Percentiles rank a stretch among this genome's conserved stretches.
Conservation (phyloP, 1,140 invertebrate species). For the Alviniconcha marisindica region DNA sequence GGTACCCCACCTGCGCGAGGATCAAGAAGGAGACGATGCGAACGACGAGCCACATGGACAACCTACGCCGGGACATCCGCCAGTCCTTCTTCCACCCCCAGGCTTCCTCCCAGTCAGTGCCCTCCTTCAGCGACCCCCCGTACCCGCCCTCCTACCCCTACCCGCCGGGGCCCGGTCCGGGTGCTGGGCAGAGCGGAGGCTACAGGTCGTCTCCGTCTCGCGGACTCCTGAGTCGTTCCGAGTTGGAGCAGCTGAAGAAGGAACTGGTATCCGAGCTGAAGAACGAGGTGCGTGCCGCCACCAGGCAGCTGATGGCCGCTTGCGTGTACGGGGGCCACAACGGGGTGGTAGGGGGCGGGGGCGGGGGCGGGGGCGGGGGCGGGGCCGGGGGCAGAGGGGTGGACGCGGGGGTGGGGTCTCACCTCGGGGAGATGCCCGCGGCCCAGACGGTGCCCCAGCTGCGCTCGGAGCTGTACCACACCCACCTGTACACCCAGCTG, state of each 20-base stretch:
- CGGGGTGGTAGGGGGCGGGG: constrained; percentile 15
- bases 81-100: constrained; percentile 53
- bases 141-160: constrained; percentile 11
- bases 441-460: constrained; percentile 48
- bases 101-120: constrained; percentile 6
- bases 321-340: constrained; percentile 29
- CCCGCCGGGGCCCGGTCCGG: background rate
- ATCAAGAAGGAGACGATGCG: constrained; percentile 76
- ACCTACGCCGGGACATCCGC: constrained; percentile 78
- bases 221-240: constrained; percentile 50
- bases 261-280: constrained; percentile 72
- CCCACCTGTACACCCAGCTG: constrained; percentile 76
- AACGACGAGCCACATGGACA: constrained; percentile 77
- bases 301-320: constrained; percentile 43
- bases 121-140: background rate
- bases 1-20: constrained; percentile 80
- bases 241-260: constrained; percentile 72
- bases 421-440: background rate
- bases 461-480: constrained; percentile 74
- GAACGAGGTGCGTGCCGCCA: constrained; percentile 67
- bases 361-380: background rate
- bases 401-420: background rate
- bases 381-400: background rate
- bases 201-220: background rate
- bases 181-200: constrained; percentile 8